Conservation (phyloP, 2,888 invertebrate genomes). For the Sarcophaga carnaria region DNA sequence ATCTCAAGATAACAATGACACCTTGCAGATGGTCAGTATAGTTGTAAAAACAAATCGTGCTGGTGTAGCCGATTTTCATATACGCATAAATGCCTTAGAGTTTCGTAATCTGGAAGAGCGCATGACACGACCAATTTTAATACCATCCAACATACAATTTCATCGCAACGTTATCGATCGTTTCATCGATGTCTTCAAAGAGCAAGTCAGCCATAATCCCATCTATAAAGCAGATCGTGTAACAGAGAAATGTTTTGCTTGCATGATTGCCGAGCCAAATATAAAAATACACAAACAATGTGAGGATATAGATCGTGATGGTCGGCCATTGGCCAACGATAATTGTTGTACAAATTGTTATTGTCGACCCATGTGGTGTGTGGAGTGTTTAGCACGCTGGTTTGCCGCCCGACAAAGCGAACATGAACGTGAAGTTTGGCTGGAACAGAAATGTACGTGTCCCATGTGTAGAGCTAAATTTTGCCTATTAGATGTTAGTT, state of each 20-base stretch:
- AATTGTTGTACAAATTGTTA: slow-evolving; percentile 84
- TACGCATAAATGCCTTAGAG: slow-evolving; percentile 90
- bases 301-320: slow-evolving; percentile 82
- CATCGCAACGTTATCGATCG: slow-evolving; percentile 91
- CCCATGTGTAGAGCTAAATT: slow-evolving; percentile 93
- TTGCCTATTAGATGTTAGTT: slow-evolving; percentile 92
- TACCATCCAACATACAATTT: slow-evolving; percentile 87
- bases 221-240: slow-evolving; percentile 86
- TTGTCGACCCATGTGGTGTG: slow-evolving; percentile 95
- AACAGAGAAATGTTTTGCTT: slow-evolving; percentile 92
- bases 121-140: slow-evolving; percentile 86
- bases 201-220: slow-evolving; percentile 88
- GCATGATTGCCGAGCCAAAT: slow-evolving; percentile 90
- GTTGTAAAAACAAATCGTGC: slow-evolving; percentile 86
- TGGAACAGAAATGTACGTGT: slow-evolving; percentile 91
- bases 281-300: slow-evolving; percentile 90
- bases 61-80: slow-evolving; percentile 85
- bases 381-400: slow-evolving; percentile 92
- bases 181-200: slow-evolving; percentile 92
- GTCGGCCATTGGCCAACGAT: slow-evolving; percentile 77
- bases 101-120: slow-evolving; percentile 90
- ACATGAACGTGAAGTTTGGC: slow-evolving; percentile 88
- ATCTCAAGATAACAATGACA: slow-evolving; percentile 86
- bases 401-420: slow-evolving; percentile 92
- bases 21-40: slow-evolving; percentile 92